These are phyloP conservation scores for Rhyacophila brunnea DNA, from an alignment of 1,140 invertebrate species.

Conservation along the genomic window DNA sequence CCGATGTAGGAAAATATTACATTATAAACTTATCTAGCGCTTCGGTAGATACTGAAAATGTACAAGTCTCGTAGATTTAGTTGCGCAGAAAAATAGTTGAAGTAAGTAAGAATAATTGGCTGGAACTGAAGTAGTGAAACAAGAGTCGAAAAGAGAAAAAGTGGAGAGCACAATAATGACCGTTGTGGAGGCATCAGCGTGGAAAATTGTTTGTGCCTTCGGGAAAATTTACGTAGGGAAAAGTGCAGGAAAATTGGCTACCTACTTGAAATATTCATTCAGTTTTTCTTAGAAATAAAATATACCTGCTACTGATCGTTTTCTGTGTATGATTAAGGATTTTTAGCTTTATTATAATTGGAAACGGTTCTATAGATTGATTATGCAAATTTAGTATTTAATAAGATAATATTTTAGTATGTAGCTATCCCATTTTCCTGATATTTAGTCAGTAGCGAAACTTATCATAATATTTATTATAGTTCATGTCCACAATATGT, in stretches of 20 bases:
- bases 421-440: conserved; percentile 3
- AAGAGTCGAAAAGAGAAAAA: conserved; percentile 2
- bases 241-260: not conserved
- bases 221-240: conserved; percentile 1
- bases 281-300: too few species aligned
- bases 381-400: not conserved
- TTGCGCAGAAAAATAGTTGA: conserved; percentile 16
- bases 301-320: too few species aligned
- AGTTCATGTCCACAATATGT: too few species aligned
- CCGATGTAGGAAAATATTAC: too few species aligned
- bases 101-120: conserved; percentile 24
- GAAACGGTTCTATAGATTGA: not conserved
- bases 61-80: too few species aligned
- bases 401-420: not conserved
- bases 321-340: too few species aligned
- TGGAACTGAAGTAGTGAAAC: not conserved
- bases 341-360: not conserved
- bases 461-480: too few species aligned
- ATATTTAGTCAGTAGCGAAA: too few species aligned
- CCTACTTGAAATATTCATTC: not conserved
- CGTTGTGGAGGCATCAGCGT: conserved; percentile 24
- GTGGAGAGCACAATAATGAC: conserved; percentile 31
- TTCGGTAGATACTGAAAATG: too few species aligned
- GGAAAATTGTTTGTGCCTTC: conserved; percentile 33
- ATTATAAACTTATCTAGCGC: too few species aligned